phyloP scores from a whole-genome alignment of 2,888 invertebrate species.

The Mythimna albipuncta region DNA sequence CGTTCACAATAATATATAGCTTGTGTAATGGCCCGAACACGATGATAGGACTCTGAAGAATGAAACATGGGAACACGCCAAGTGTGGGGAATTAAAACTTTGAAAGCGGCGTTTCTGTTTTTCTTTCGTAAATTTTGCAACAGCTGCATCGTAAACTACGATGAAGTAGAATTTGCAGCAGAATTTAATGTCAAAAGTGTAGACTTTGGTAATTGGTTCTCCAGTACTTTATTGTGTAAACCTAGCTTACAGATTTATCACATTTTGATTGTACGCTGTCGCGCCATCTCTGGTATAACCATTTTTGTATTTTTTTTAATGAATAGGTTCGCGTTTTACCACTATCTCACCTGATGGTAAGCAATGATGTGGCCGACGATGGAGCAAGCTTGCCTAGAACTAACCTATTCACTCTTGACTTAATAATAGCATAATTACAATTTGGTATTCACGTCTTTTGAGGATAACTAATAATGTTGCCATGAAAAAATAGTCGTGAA shows the following conservation, averaged over 20 bases:
- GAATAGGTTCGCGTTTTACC: too few species aligned
- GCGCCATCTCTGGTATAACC: too few species aligned
- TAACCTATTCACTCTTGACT: too few species aligned
- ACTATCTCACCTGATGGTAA: too few species aligned
- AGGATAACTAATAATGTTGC: not conserved
- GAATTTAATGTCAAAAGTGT: conserved; percentile 8
- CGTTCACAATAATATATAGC: conserved; percentile 38
- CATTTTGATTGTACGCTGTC: not conserved
- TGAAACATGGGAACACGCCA: conserved; percentile 24
- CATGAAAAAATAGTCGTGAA: too few species aligned
- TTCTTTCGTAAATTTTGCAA: conserved; percentile 40
- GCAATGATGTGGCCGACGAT: too few species aligned
- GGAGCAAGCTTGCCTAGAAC: too few species aligned
- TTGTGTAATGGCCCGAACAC: conserved; percentile 49
- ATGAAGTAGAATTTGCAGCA: conserved; percentile 19
- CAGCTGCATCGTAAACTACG: conserved; percentile 51
- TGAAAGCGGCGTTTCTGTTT: conserved; percentile 36
- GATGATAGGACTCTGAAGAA: conserved; percentile 39
- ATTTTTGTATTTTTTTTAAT: too few species aligned
- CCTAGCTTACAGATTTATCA: not conserved
- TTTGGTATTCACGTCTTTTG: not conserved
- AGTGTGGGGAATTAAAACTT: conserved; percentile 48
- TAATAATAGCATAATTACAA: not conserved
- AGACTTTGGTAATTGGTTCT: not conserved
- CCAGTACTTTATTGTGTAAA: not conserved